Conservation (phyloP, 2,797 vertebrate species). For the Podarcis lilfordi region DNA sequence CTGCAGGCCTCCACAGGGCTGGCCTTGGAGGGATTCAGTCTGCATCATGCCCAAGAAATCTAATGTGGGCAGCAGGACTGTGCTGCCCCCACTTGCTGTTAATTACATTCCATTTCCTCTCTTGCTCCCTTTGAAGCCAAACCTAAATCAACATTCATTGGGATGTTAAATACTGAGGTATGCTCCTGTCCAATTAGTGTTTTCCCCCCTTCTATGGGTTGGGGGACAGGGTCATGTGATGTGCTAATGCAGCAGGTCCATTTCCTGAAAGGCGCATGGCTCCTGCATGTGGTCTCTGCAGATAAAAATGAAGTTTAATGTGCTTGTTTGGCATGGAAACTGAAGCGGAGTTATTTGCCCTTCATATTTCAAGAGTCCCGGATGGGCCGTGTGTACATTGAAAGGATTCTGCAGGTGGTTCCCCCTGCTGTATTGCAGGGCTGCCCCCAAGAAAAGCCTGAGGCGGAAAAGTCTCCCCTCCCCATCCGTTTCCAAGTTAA, state of each 20-base stretch:
- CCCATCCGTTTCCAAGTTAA: too few relatives aligned
- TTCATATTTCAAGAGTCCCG: background rate
- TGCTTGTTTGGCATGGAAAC: constrained; percentile 32
- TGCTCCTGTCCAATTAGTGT: background rate
- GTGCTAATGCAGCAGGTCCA: background rate
- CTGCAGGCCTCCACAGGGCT: background rate
- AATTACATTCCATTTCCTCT: background rate
- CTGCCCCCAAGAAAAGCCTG: too few relatives aligned
- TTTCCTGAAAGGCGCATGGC: background rate
- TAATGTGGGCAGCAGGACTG: background rate
- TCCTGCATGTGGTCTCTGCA: background rate
- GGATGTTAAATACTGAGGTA: background rate
- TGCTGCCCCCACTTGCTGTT: background rate
- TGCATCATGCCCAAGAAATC: background rate
- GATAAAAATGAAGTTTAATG: background rate
- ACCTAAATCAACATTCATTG: background rate
- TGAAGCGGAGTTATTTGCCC: constrained; percentile 19
- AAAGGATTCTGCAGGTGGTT: background rate
- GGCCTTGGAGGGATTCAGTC: background rate
- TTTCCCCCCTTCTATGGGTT: background rate
- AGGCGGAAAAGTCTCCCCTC: too few relatives aligned
- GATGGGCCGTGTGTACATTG: background rate
- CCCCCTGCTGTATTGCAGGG: background rate
- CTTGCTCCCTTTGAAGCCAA: background rate
- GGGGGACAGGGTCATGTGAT: background rate